Base-by-base conservation (phyloP, 1,140 invertebrate genomes). In the Saccostrea glomerata region DNA sequence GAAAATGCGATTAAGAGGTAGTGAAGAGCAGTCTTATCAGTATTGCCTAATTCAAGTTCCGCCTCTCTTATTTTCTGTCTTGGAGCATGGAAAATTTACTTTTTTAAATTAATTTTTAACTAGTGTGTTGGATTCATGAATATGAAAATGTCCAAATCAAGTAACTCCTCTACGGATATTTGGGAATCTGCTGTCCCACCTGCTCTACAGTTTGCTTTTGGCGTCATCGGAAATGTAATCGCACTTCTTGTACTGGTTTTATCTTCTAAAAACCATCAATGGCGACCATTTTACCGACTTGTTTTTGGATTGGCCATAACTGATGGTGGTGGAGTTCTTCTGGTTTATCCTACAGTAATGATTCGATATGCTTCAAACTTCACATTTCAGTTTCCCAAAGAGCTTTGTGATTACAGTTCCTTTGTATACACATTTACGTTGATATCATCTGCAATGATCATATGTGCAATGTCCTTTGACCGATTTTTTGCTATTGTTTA, bases 391-490 rank as follows among this genome's bases (percentile, higher is more conserved):
- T 92, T 92, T n/a, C 92, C 93, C 36, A 56, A 89, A 56, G 20
- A 87, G 25, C 82, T 94, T 88, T 92, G 94, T 90, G 86, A 94
- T 60, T 95, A 94, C 88, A 93, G 94, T 85, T 94, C 93, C 5
- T 95, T 95, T 90, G 92, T 94, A 82, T 93, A 95, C 90, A 93
- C 94, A 82, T 92, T 93, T 66, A 93, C 94, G 40, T 93, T 94
- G 20, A 87, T 94, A 60, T 91, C 94, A 4, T 95, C 95, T 0
- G 92, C 94, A 20, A 91, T 93, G 54, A 94, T 94, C 11, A 93
- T 95, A 23, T 93, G 93, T n/a, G 92, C 93, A n/a, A 95, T 95
- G 94, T 94, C 94, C 17, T 60, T 95, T 1, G 95, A 95, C 89
- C 87, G 95, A 15, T 94, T 93, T 89, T 77, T 95, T n/a, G 94